phyloP scores from a whole-genome alignment of 2,888 invertebrate genomes.

The Ectemnius cavifrons region DNA sequence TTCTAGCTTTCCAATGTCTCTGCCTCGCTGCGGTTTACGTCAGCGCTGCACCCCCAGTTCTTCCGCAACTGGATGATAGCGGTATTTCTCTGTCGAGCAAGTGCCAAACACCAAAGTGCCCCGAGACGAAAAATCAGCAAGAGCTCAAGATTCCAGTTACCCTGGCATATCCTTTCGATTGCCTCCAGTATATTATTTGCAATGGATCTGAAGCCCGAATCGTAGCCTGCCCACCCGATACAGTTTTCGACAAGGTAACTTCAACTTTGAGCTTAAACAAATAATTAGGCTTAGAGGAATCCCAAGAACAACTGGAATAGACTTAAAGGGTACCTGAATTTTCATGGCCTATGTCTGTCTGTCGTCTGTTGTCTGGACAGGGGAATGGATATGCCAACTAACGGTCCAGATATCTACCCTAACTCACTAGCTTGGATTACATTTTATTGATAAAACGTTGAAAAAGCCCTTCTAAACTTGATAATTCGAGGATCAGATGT shows the following conservation, averaged over 20 bases:
- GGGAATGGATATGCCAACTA: too few species aligned
- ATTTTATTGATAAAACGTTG: background rate
- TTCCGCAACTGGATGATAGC: conserved; percentile 36
- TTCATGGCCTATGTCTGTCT: too few species aligned
- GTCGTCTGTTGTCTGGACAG: too few species aligned
- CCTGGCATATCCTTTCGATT: conserved; percentile 56
- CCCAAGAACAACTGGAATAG: background rate
- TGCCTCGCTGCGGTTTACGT: conserved; percentile 27
- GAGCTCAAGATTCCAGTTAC: conserved; percentile 7
- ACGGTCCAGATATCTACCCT: background rate
- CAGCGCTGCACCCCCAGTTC: conserved; percentile 27
- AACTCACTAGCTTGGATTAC: too few species aligned
- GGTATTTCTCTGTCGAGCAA: conserved; percentile 27
- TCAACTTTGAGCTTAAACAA: background rate
- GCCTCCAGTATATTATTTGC: conserved; percentile 54
- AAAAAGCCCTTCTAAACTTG: background rate
- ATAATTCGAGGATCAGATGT: background rate
- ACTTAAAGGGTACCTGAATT: too few species aligned
- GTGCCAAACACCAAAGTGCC: conserved; percentile 52
- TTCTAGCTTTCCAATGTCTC: conserved; percentile 7
- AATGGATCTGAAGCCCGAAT: conserved; percentile 26
- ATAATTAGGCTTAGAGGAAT: background rate
- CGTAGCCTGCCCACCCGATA: conserved; percentile 45
- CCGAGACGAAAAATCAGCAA: background rate
- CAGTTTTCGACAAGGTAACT: conserved; percentile 54